A percentile compares a stretch with the other conserved stretches of the same genome.
Conservation (phyloP, 2,888 invertebrate species). For the Aphodius granarius region DNA sequence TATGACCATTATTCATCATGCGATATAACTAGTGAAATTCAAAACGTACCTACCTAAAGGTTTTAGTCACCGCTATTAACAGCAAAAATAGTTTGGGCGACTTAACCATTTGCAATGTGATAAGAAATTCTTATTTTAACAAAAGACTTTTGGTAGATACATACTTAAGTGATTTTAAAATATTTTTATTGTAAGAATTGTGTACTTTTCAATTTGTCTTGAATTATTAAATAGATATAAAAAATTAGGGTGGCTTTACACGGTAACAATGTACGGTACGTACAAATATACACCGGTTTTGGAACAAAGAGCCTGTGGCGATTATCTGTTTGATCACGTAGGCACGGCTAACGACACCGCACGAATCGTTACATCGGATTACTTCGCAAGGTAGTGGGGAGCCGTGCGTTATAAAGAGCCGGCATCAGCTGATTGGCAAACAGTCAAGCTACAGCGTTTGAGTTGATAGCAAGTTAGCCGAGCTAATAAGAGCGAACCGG, state of each 20-base stretch:
- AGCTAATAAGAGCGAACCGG: not conserved
- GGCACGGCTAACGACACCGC: constrained; percentile 3
- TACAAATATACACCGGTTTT: not conserved
- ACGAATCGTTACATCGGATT: not conserved
- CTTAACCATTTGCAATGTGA: too few species aligned
- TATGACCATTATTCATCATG: not conserved
- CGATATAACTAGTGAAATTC: not conserved
- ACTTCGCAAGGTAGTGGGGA: not conserved
- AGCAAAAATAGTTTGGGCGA: not conserved
- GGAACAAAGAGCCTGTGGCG: not conserved
- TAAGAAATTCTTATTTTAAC: too few species aligned
- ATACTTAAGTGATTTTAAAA: not conserved
- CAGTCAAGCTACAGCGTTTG: constrained; percentile 13
- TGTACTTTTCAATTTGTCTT: not conserved
- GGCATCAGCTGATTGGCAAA: constrained; percentile 19
- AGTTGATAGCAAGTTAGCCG: not conserved
- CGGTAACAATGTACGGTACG: not conserved
- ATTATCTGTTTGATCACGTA: constrained; percentile 17
- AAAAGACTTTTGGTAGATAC: too few species aligned
- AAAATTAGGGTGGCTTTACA: not conserved
- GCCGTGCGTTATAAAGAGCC: not conserved
- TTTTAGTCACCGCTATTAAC: not conserved
- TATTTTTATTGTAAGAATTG: not conserved
- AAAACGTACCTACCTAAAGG: not conserved
- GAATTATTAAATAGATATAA: not conserved